Conservation (phyloP, 1,140 invertebrate genomes). For the Laupala kohalensis region DNA sequence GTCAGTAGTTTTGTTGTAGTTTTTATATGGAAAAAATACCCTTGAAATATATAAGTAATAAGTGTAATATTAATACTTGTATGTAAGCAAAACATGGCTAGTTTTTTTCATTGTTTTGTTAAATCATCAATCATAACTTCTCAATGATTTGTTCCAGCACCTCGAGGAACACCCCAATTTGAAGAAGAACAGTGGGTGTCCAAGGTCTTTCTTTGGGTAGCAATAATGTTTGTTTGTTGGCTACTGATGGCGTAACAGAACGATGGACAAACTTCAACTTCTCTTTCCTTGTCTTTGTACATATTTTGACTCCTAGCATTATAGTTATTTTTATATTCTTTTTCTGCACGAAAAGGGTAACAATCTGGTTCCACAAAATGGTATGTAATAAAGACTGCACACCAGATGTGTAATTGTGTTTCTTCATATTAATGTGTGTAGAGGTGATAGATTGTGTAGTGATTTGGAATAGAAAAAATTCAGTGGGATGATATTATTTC, state of each 20-base stretch:
- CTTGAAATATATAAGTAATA: too few species aligned
- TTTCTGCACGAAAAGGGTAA: background rate
- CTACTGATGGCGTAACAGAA: slow-evolving; percentile 70
- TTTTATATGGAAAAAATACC: too few species aligned
- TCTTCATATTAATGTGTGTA: background rate
- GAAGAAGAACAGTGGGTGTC: slow-evolving; percentile 87
- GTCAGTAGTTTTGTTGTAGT: too few species aligned
- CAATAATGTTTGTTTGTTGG: slow-evolving; percentile 82
- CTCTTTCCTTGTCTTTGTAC: background rate
- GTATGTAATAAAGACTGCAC: background rate
- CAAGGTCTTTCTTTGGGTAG: slow-evolving; percentile 86
- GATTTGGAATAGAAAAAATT: background rate
- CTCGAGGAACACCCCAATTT: slow-evolving; percentile 70
- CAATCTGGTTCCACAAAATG: background rate
- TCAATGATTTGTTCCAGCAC: slow-evolving; percentile 48
- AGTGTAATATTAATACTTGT: too few species aligned
- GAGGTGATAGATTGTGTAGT: background rate
- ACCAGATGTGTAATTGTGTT: background rate
- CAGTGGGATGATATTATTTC: background rate
- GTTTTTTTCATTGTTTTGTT: too few species aligned
- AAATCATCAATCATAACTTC: too few species aligned
- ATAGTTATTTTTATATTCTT: background rate
- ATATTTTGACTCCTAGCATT: slow-evolving; percentile 5
- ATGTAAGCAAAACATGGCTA: too few species aligned
- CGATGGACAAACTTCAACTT: background rate